Evolutionary conservation across 2,113 vertebrate genomes (phyloP), one percentile per base, ranked within the genome.

Genomic region (Zosterops pallidus): DNA sequence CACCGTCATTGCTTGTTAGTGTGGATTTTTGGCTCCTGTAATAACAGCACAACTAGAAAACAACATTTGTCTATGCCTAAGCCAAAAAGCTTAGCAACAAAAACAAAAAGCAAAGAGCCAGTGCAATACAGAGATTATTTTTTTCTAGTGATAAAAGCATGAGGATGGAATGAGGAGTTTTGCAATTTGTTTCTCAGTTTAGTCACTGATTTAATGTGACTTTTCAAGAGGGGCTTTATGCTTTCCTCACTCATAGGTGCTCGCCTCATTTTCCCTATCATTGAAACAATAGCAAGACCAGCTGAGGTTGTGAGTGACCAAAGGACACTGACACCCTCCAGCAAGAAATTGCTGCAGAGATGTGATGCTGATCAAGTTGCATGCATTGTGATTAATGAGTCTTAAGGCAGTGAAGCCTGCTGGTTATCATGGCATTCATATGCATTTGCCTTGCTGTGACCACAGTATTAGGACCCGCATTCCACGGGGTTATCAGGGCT

Each of bases 81-180:
- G 69, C 92, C 88, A 90, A 84, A 89, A 81, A 89, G 12, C 37
- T 84, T 83, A 93, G 90, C 80, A 96, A 90, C 42, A 92, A 68
- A 93, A 95, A 35, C 64, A 79, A 16, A 60, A 74, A 82, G 49
- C 72, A 69, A 79, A 90, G 79, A 93, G 29, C 56, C 69, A 84
- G 42, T 44, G 25, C n/a, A 44, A 53, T 46, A 52, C 14, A 47
- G 39, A 76, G 10, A 65, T 33, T 50, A 31, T 77, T 86, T 95
- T 95, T 87, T 72, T 11, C 28, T 52, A 35, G n/a, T 60, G 79
- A 60, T 75, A 92, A 90, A 31, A 88, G 25, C 41, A 52, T 72
- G 69, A 86, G 44, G 42, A 60, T 3, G 1, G 37, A 81, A 25
- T 56, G 47, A 88, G 39, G 22, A 70, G 14, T 67, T 88, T 29